Base-by-base conservation (phyloP, 1,140 invertebrate genomes). In the Tenebrio molitor region DNA sequence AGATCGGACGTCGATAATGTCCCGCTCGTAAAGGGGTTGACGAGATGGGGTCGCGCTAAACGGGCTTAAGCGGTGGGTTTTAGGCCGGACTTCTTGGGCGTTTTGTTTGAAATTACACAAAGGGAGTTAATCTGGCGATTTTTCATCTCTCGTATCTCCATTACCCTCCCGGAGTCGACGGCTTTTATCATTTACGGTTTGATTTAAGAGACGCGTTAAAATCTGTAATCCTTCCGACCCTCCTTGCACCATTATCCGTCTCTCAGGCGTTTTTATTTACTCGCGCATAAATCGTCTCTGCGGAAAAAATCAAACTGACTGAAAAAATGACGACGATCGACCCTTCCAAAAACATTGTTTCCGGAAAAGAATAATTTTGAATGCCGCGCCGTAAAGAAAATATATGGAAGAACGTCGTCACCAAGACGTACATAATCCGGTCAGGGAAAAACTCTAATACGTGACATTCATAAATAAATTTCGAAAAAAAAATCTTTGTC, bases 71-170 rank as follows among this genome's bases (percentile, higher is more conserved):
- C n/a, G n/a, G n/a, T n/a, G n/a, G n/a, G 4, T 10, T 5, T 33
- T 33, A 33, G 29, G 29, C 4, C 29, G 29, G 44, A 17, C 19
- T 50, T 50, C 8, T 58, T 53, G 17, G 17, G 19, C 50, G 50
- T 21, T 58, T 58, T 58, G 50, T 58, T 58, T 29, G 23, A 58
- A 58, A 58, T 58, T 58, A 58, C 21, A 58, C 50, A 58, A 58
- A 29, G 50, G 15, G 23, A 58, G 50, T 29, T 58, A 58, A 58
- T 25, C 50, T 23, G 50, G 23, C 23, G 50, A 58, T 58, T 58
- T 58, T 58, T 58, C 50, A 58, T 58, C 23, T 21, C 50, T 58
- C 23, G 8, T 29, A 58, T 58, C 50, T 58, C 50, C 29, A 58
- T 58, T 58, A 58, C 21, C 10, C 50, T 58, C 12, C 2, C 3